phyloP scores from a whole-genome alignment of 2,113 vertebrate species.

The Hemichromis elongatus region DNA sequence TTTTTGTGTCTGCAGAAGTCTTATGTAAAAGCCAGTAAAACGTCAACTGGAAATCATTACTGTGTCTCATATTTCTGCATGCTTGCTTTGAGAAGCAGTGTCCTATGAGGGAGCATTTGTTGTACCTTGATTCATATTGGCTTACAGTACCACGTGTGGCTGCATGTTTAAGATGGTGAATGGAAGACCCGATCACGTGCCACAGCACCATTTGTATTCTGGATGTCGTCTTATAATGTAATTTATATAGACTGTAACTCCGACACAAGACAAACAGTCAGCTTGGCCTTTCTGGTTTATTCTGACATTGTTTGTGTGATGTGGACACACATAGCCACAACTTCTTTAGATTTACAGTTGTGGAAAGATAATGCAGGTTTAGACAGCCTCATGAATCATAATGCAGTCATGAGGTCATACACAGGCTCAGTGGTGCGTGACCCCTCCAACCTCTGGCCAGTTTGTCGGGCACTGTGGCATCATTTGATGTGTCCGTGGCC shows the following conservation, averaged over 20 bases:
- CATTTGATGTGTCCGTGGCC: constrained; percentile 27
- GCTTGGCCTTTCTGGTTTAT: not conserved
- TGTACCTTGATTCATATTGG: not conserved
- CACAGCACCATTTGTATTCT: not conserved
- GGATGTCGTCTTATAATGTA: not conserved
- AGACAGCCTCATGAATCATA: not conserved
- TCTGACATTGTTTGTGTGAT: not conserved
- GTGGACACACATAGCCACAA: not conserved
- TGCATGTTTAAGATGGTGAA: not conserved
- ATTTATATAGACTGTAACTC: not conserved
- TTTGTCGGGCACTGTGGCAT: not conserved
- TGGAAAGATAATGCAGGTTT: not conserved
- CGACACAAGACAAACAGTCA: not conserved
- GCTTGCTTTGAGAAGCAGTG: not conserved
- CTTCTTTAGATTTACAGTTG: not conserved
- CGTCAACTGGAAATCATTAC: constrained; percentile 45
- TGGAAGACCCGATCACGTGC: not conserved
- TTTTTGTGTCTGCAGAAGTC: constrained; percentile 10
- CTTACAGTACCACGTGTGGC: not conserved
- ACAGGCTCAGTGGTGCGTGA: constrained; percentile 6
- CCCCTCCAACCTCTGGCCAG: constrained; percentile 12
- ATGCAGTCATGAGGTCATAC: constrained; percentile 20
- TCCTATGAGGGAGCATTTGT: not conserved
- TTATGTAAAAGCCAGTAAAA: constrained; percentile 35
- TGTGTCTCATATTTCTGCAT: constrained; percentile 18